Evolutionary conservation across 2,113 vertebrate species (phyloP).

Genomic region (Acrocephalus arundinaceus): DNA sequence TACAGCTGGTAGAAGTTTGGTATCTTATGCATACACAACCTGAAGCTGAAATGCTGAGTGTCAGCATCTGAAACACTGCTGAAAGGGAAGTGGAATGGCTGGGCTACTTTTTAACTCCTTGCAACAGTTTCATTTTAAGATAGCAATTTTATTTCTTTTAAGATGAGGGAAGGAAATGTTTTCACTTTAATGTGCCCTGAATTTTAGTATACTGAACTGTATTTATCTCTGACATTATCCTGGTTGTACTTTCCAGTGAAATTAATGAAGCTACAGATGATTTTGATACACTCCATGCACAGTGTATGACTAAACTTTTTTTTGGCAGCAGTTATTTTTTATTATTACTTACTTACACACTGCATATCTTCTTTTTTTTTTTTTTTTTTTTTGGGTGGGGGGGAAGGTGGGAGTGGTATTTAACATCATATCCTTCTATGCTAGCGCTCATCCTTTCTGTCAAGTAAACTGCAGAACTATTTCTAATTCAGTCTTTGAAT

Average conservation of each 20-base stretch:
- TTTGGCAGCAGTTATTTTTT: not conserved
- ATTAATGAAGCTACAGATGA: slow-evolving; percentile 46
- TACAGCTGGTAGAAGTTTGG: not conserved
- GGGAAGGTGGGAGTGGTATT: not conserved
- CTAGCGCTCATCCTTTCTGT: not conserved
- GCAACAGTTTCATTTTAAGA: not conserved
- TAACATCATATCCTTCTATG: not conserved
- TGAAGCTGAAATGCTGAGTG: not conserved
- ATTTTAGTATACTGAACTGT: slow-evolving; percentile 10
- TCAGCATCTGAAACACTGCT: not conserved
- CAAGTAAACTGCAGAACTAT: not conserved
- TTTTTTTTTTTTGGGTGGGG: not conserved
- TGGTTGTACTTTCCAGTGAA: slow-evolving; percentile 2
- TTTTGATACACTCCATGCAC: slow-evolving; percentile 14
- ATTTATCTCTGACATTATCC: slow-evolving; percentile 31
- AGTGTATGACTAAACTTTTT: slow-evolving; percentile 10
- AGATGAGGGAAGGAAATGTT: not conserved
- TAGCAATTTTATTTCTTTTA: not conserved
- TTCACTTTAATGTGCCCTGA: not conserved
- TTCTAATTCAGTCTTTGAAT: slow-evolving; percentile 14
- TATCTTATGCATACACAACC: not conserved
- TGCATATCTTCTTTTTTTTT: not conserved
- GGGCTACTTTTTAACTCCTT: not conserved
- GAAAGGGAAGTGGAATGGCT: not conserved
- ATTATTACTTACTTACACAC: slow-evolving; percentile 21